Percentiles rank a stretch among this genome's conserved stretches.
Conservation (phyloP, 2,888 invertebrate species). For the Drosophila prostipennis region DNA sequence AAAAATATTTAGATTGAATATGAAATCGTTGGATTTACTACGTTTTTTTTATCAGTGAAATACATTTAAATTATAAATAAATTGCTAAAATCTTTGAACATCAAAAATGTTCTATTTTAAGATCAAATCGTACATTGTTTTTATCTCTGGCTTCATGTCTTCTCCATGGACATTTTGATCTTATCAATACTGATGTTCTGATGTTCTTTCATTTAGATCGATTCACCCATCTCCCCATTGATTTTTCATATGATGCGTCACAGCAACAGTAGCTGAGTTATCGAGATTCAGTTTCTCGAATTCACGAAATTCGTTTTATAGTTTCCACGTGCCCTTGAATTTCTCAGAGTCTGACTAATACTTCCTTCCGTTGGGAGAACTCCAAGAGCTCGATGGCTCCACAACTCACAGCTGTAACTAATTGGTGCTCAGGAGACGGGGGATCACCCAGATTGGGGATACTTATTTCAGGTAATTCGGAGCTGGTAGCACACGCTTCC, state of each 20-base stretch:
- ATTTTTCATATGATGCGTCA: slow-evolving; percentile 48
- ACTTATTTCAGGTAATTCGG: slow-evolving; percentile 37
- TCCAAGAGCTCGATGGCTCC: slow-evolving; percentile 1
- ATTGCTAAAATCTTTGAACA: too few species aligned
- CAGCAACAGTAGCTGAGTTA: slow-evolving; percentile 51
- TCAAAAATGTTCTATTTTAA: too few species aligned
- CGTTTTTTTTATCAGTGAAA: too few species aligned
- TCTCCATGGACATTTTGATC: neutral
- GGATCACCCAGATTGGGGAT: slow-evolving; percentile 29
- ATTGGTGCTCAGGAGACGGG: slow-evolving; percentile 47
- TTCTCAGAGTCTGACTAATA: slow-evolving; percentile 62
- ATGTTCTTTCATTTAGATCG: slow-evolving; percentile 1
- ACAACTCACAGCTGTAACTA: slow-evolving; percentile 65
- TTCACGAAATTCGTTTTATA: slow-evolving; percentile 54
- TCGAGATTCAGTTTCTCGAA: slow-evolving; percentile 48
- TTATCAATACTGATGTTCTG: slow-evolving; percentile 8
- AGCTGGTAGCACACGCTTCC: slow-evolving; percentile 49
- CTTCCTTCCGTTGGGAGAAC: slow-evolving; percentile 65
- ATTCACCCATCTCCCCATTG: neutral
- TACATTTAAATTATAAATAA: too few species aligned
- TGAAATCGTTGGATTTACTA: too few species aligned
- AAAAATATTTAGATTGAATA: too few species aligned
- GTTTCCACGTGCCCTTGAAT: slow-evolving; percentile 56
- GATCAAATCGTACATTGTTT: neutral
- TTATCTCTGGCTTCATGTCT: neutral